phyloP scores from a whole-genome alignment of 2,113 vertebrate species.

The Serilophus lunatus region DNA sequence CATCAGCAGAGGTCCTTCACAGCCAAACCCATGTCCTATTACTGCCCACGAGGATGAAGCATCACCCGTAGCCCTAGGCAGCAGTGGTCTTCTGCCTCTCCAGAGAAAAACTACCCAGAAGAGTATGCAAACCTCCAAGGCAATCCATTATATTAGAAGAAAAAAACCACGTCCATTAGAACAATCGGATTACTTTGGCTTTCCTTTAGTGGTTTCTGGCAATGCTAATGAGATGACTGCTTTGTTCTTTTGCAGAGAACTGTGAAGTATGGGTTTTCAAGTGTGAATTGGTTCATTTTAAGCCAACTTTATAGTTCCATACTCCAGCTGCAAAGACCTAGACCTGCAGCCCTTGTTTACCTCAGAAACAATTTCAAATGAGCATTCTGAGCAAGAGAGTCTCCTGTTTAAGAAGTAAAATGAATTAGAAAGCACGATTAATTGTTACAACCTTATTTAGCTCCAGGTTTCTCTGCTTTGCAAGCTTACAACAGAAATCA shows the following conservation, averaged over 20 bases:
- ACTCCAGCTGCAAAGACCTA: neutral
- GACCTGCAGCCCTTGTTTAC: neutral
- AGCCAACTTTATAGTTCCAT: neutral
- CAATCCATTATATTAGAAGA: neutral
- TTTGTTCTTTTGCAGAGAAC: conserved; percentile 10
- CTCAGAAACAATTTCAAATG: conserved; percentile 6
- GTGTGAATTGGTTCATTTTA: neutral
- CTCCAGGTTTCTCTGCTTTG: conserved; percentile 19
- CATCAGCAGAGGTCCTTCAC: neutral
- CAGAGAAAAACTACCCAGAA: neutral
- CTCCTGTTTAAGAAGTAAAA: conserved; percentile 1
- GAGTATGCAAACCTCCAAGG: neutral
- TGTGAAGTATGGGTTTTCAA: neutral
- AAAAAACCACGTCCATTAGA: neutral
- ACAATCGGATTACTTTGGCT: neutral
- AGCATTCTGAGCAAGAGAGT: neutral
- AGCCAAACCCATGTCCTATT: neutral
- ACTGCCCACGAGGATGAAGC: neutral
- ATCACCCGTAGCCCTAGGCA: neutral
- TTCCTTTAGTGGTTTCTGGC: conserved; percentile 11
- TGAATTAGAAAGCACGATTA: conserved; percentile 17
- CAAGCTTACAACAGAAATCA: neutral
- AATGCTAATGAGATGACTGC: neutral
- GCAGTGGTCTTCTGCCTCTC: neutral
- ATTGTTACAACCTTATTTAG: conserved; percentile 17